Evolutionary conservation across 2,888 invertebrate genomes (phyloP).

Genomic region (Phengaris arion): DNA sequence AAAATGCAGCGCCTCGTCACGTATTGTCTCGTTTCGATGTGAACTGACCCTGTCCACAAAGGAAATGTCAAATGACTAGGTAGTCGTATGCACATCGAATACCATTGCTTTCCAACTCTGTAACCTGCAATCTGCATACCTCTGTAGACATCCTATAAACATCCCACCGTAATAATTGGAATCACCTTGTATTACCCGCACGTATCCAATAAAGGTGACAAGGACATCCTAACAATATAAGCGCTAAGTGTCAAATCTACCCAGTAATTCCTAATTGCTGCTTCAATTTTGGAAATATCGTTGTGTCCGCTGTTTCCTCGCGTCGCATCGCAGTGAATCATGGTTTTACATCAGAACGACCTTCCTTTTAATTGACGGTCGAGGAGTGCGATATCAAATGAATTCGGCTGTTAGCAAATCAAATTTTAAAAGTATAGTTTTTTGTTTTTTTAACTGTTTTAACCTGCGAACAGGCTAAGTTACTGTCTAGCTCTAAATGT

Average conservation of each 20-base stretch:
- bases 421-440: not conserved
- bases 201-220: conserved; percentile 5
- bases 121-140: not conserved
- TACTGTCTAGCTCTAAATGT: no score
- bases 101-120: no score
- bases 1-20: no score
- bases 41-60: no score
- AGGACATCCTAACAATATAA: conserved; percentile 1
- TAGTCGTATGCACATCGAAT: no score
- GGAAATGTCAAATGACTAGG: no score
- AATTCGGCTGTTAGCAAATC: not conserved
- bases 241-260: conserved; percentile 17
- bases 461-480: no score
- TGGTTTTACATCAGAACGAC: conserved; percentile 15
- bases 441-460: no score
- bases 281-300: conserved; percentile 19
- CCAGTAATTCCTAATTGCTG: conserved; percentile 12
- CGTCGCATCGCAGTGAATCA: not conserved
- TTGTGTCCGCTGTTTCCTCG: conserved; percentile 5
- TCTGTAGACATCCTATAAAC: not conserved
- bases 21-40: no score
- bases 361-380: conserved; percentile 21
- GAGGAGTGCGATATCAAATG: not conserved
- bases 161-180: not conserved
- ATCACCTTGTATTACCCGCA: not conserved